Base-by-base conservation (phyloP, 2,888 invertebrate genomes). In the Parnassius mnemosyne region DNA sequence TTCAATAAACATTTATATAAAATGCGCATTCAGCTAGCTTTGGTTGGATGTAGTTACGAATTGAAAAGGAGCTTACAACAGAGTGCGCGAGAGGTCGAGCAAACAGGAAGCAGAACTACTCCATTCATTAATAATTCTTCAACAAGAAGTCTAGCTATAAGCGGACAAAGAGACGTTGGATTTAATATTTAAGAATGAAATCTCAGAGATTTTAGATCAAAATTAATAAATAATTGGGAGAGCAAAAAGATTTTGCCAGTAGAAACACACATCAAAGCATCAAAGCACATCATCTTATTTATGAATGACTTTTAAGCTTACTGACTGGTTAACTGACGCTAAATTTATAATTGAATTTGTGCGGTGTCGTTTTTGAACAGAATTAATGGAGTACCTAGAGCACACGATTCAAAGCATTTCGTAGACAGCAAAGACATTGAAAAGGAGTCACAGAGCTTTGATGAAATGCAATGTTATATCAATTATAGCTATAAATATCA, bases 71-170 rank as follows among this genome's bases (percentile, higher is more conserved):
- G 41, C 53, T 62, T 43, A 62, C 50, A 57, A 62, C 43, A 9
- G 53, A 11, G 49, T 20, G 20, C 43, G 54, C 52, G 43, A 34
- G 53, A 57, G 53, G 42, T 50, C 52, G 52, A 16, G 56, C 56
- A 13, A 61, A 57, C 56, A 44, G 56, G 57, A 57, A 61, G 46
- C 56, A 56, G 52, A 47, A 61, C 61, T 61, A 52, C 56, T 41
- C 52, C 53, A 20, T 53, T 53, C 61, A 61, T 57, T 61, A 57
- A 52, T 57, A 61, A 57, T 61, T 57, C 56, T 53, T 51, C 56
- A 41, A 53, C 60, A 54, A 60, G 54, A 54, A 43, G 54, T 42
- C 49, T 7, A 54, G 43, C 44, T 43, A 49, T 53, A 50, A 54
- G 60, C 43, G 60, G 60, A 60, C 60, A 60, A 60, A 60, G 60